Conservation (phyloP, 2,888 invertebrate genomes). For the Gastracanthus pulcherrimus region DNA sequence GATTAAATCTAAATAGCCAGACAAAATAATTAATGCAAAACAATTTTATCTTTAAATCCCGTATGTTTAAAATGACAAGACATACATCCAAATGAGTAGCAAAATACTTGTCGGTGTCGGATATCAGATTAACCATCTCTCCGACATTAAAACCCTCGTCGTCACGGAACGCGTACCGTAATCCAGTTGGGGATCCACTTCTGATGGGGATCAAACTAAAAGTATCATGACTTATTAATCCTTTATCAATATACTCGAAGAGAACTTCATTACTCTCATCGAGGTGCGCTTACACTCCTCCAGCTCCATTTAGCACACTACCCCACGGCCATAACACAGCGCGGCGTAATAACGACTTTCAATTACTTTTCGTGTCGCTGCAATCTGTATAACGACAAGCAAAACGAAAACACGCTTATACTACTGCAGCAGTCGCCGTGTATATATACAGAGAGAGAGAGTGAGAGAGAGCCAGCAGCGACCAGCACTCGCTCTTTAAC, state of each 20-base stretch:
- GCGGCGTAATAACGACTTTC: not conserved
- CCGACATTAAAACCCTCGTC: not conserved
- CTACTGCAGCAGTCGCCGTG: no score
- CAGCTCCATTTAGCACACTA: not conserved
- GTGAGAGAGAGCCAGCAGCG: not conserved
- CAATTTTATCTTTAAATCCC: no score
- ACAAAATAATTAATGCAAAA: no score
- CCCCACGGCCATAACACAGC: not conserved
- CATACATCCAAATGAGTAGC: not conserved
- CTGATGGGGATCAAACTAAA: not conserved
- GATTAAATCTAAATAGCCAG: no score
- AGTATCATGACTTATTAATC: not conserved
- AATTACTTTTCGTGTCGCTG: conserved; percentile 31
- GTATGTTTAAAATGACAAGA: no score
- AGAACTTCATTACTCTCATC: not conserved
- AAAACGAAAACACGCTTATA: not conserved
- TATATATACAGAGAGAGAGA: no score
- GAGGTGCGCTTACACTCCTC: not conserved
- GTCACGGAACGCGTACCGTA: not conserved
- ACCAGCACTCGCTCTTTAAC: conserved; percentile 22
- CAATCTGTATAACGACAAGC: conserved; percentile 8
- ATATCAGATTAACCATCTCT: not conserved
- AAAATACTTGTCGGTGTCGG: not conserved
- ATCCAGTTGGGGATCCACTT: not conserved
- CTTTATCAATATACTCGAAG: not conserved